phyloP scores from a whole-genome alignment of 2,797 vertebrate species.

The Buphagus erythrorhynchus region DNA sequence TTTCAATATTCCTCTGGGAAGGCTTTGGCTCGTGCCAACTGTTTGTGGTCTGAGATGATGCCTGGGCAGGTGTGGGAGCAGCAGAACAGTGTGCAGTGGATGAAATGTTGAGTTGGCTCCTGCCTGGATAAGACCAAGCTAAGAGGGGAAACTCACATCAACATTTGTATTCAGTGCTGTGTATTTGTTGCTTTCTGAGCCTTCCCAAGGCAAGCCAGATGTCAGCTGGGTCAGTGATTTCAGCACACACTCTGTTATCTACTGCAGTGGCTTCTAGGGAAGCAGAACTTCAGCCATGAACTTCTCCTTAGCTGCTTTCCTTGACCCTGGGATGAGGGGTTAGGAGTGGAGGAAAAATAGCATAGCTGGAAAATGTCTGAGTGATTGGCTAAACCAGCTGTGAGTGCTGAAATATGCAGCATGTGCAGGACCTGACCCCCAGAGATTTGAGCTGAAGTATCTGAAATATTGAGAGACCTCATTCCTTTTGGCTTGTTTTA shows the following conservation, averaged over 20 bases:
- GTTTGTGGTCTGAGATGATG: background rate
- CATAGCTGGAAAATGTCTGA: background rate
- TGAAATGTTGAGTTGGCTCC: background rate
- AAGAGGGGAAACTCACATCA: background rate
- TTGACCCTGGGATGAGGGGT: background rate
- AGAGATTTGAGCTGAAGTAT: background rate
- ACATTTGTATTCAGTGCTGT: background rate
- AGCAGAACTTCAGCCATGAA: background rate
- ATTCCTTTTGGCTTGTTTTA: background rate
- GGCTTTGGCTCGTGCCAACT: background rate
- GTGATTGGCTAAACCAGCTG: background rate
- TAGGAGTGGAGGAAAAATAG: background rate
- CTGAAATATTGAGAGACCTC: background rate
- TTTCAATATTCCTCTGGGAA: background rate
- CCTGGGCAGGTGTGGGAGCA: background rate
- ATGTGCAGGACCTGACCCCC: background rate
- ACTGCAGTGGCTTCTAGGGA: background rate
- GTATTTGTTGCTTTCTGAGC: background rate
- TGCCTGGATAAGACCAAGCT: background rate
- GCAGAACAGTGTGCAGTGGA: background rate
- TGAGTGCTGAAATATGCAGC: background rate
- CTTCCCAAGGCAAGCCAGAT: background rate
- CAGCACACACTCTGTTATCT: background rate
- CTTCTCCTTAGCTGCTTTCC: background rate
- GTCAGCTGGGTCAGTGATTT: background rate